phyloP scores from a whole-genome alignment of 2,797 vertebrate genomes.

The Picus viridis region DNA sequence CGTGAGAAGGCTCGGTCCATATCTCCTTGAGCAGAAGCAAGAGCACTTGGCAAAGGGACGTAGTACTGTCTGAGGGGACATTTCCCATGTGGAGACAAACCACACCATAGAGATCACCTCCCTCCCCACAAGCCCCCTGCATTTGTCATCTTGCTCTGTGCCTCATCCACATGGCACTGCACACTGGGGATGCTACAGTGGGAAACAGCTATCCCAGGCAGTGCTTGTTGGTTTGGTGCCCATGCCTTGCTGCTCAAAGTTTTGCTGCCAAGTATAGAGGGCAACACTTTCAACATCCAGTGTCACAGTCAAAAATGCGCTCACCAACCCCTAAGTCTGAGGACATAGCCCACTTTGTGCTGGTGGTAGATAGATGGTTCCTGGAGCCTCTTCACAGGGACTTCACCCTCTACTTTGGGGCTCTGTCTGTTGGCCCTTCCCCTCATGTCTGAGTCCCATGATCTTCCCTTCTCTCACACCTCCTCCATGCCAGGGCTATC shows the following conservation, averaged over 20 bases:
- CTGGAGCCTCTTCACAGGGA: background rate
- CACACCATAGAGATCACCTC: background rate
- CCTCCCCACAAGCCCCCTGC: background rate
- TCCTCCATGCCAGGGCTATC: background rate
- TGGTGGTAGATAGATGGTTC: background rate
- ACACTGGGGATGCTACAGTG: background rate
- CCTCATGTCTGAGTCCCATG: background rate
- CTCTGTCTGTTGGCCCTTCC: background rate
- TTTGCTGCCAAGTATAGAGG: background rate
- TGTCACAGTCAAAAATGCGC: background rate
- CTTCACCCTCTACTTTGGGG: background rate
- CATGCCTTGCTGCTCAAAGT: accelerated
- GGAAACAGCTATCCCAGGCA: background rate
- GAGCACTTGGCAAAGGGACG: background rate
- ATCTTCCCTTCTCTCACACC: background rate
- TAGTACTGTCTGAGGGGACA: background rate
- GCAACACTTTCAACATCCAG: background rate
- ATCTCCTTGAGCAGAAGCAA: background rate
- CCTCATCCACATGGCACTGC: background rate
- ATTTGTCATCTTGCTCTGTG: accelerated
- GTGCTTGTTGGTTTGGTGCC: background rate
- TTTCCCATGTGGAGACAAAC: background rate
- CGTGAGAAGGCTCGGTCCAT: background rate
- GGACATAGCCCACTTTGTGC: background rate
- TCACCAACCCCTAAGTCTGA: background rate